Conservation (phyloP, 1,140 invertebrate genomes). For the Platorchestia sp. region DNA sequence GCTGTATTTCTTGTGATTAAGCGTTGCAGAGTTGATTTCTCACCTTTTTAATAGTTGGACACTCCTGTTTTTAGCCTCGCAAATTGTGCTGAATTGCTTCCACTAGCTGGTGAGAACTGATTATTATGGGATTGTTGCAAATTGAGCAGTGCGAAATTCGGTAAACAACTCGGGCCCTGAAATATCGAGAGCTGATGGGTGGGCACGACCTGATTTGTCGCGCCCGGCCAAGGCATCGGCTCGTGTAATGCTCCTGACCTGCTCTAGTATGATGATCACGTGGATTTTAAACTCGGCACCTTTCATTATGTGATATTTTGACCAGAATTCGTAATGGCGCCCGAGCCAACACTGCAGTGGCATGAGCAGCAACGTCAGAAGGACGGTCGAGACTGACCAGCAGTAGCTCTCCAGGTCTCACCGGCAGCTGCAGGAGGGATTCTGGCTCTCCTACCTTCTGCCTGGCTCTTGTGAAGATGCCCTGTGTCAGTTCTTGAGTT, state of each 20-base stretch:
- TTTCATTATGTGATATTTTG: not conserved
- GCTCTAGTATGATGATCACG: not conserved
- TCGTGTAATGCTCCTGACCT: not conserved
- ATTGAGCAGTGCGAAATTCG: not conserved
- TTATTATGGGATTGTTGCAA: not conserved
- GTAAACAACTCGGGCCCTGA: not conserved
- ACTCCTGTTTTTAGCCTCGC: not conserved
- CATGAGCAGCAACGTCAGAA: not conserved
- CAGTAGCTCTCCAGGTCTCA: not conserved
- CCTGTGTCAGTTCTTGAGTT: not conserved
- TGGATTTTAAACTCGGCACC: not conserved
- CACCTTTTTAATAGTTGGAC: not conserved
- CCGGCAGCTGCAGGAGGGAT: not conserved
- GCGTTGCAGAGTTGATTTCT: no score
- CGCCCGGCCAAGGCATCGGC: not conserved
- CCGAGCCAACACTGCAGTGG: not conserved
- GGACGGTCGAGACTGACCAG: not conserved
- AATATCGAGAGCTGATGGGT: not conserved
- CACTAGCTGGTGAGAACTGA: not conserved
- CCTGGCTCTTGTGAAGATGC: not conserved
- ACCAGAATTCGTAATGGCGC: not conserved
- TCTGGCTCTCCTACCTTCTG: not conserved
- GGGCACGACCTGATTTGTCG: not conserved
- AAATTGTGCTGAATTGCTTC: not conserved
- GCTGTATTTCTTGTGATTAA: no score